A percentile compares a stretch with the other conserved stretches of the same genome.
These are phyloP conservation scores for Cryptosula pallasiana DNA, from an alignment of 2,888 invertebrate genomes.

Conservation along the genomic window DNA sequence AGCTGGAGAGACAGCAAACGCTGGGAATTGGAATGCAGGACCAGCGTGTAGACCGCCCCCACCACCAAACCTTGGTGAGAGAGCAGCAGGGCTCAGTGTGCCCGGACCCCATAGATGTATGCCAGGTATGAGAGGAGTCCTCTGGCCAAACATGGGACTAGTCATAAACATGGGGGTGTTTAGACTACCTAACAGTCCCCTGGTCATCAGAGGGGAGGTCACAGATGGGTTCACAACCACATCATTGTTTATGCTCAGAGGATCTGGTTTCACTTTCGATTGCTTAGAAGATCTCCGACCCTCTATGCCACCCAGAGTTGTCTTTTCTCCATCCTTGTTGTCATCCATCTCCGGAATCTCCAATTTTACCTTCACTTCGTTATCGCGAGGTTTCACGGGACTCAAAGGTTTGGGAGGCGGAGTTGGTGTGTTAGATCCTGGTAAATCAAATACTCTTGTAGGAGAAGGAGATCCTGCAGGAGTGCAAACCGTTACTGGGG, in stretches of 20 bases:
- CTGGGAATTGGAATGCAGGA: slow-evolving; percentile 43
- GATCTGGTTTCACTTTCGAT: slow-evolving; percentile 22
- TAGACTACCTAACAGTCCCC: slow-evolving; percentile 29
- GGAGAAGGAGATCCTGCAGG: slow-evolving; percentile 18
- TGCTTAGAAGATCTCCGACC: slow-evolving; percentile 6
- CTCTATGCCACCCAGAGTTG: neutral
- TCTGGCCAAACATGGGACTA: slow-evolving; percentile 34
- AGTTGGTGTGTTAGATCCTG: neutral
- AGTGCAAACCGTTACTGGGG: slow-evolving; percentile 9
- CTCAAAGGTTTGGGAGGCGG: slow-evolving; percentile 6
- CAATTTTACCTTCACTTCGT: slow-evolving; percentile 19
- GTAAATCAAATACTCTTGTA: slow-evolving; percentile 13
- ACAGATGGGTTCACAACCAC: slow-evolving; percentile 1
- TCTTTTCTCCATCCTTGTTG: neutral
- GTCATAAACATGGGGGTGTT: slow-evolving; percentile 41
- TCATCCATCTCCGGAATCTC: slow-evolving; percentile 1
- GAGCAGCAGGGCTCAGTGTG: slow-evolving; percentile 42
- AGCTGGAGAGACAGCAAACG: slow-evolving; percentile 30
- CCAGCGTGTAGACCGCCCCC: slow-evolving; percentile 26
- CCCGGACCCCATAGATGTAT: slow-evolving; percentile 53
- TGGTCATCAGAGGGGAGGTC: neutral
- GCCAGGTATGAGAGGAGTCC: slow-evolving; percentile 41
- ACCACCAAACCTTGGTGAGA: slow-evolving; percentile 39
- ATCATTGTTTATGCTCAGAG: slow-evolving; percentile 21
- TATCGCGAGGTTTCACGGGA: neutral